phyloP scores from a whole-genome alignment of 2,113 vertebrate species.

The Gallinago undulata region DNA sequence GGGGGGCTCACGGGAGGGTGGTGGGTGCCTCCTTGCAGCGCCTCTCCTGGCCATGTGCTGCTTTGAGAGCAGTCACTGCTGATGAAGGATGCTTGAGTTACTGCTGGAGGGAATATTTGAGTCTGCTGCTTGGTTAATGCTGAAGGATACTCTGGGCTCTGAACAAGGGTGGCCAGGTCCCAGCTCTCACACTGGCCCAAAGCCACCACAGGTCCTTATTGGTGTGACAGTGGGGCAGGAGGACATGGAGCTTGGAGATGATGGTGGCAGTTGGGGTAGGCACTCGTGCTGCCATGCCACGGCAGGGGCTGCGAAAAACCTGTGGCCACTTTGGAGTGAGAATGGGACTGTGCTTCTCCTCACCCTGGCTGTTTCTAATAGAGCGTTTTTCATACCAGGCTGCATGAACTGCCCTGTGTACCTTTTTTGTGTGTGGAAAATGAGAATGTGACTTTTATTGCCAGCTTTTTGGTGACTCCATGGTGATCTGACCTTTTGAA shows the following conservation, averaged over 20 bases:
- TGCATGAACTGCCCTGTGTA: neutral
- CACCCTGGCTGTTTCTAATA: fast-evolving
- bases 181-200: neutral
- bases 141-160: neutral
- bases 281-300: fast-evolving
- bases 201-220: neutral
- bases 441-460: neutral
- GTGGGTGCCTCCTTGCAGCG: fast-evolving
- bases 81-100: neutral
- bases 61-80: fast-evolving
- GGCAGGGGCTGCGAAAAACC: neutral
- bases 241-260: neutral
- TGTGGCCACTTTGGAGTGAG: too few species aligned
- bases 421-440: neutral
- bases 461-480: fast-evolving
- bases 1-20: neutral
- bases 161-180: neutral
- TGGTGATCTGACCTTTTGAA: neutral
- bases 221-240: neutral
- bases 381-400: neutral
- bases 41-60: neutral
- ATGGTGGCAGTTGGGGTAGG: fast-evolving
- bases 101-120: neutral
- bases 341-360: neutral
- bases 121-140: neutral